A percentile compares a stretch with the other conserved stretches of the same genome.
Conservation (phyloP, 2,888 invertebrate species). For the Trichogramma dendrolimi region DNA sequence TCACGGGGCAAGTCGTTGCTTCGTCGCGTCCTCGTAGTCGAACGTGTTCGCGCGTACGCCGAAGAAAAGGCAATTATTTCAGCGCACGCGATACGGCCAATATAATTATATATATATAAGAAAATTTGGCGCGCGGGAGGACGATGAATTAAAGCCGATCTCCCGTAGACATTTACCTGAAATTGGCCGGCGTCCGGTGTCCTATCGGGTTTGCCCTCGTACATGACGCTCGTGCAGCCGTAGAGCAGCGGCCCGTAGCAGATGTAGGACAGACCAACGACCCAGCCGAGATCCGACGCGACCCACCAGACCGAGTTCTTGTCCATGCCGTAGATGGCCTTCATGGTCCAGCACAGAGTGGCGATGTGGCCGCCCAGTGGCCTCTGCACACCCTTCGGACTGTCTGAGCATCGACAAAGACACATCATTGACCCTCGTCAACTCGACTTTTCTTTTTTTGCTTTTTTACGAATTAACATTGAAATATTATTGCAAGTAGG, state of each 20-base stretch:
- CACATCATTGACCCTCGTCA: background rate
- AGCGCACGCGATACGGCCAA: too few relatives aligned
- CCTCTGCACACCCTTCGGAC: slow-evolving; percentile 77
- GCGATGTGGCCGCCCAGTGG: slow-evolving; percentile 87
- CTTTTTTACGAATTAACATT: too few relatives aligned
- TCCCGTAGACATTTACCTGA: slow-evolving; percentile 59
- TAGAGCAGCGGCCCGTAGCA: slow-evolving; percentile 84
- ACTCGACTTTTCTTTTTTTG: too few relatives aligned
- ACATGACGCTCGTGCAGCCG: slow-evolving; percentile 77
- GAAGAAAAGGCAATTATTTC: too few relatives aligned
- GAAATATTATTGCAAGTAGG: background rate
- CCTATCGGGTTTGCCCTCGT: slow-evolving; percentile 91
- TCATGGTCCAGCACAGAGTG: slow-evolving; percentile 79
- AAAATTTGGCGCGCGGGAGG: too few relatives aligned
- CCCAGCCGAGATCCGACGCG: slow-evolving; percentile 87
- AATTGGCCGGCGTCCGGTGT: slow-evolving; percentile 89
- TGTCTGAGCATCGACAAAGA: slow-evolving; percentile 46
- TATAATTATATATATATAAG: too few relatives aligned
- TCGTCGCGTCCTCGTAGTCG: too few relatives aligned
- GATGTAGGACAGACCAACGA: slow-evolving; percentile 92
- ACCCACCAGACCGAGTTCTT: slow-evolving; percentile 86
- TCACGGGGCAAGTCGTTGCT: too few relatives aligned
- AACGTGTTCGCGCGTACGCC: too few relatives aligned
- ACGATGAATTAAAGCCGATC: too few relatives aligned
- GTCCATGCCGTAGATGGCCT: slow-evolving; percentile 72